Evolutionary conservation across 2,888 invertebrate genomes (phyloP).

Genomic region (Drosophila differens): DNA sequence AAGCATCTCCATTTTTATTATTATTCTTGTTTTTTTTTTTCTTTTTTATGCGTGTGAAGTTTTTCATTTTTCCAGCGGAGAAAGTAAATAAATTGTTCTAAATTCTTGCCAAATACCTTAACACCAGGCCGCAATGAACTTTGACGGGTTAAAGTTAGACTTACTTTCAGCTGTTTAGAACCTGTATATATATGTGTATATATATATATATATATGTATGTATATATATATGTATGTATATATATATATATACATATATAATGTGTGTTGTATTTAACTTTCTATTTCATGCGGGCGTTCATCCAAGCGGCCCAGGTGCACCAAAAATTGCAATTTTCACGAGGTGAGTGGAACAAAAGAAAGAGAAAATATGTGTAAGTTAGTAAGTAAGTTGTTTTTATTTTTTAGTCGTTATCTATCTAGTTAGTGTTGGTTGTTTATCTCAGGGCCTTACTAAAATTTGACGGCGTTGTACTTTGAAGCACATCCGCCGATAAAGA

Average conservation of each 20-base stretch:
- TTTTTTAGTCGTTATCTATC: constrained; percentile 6
- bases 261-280: constrained; percentile 39
- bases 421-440: constrained; percentile 17
- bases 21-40: not conserved
- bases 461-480: constrained; percentile 24
- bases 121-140: constrained; percentile 36
- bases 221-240: not conserved
- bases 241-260: not conserved
- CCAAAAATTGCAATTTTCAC: constrained; percentile 72
- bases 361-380: constrained; percentile 63
- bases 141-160: constrained; percentile 37
- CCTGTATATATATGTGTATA: not conserved
- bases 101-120: constrained; percentile 58
- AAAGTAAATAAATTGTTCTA: constrained; percentile 71
- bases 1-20: constrained; percentile 16
- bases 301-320: constrained; percentile 57
- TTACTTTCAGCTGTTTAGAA: constrained; percentile 69
- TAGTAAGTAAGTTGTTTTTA: constrained; percentile 9
- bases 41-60: constrained; percentile 63
- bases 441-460: constrained; percentile 44
- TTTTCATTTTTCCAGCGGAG: constrained; percentile 57
- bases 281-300: constrained; percentile 75
- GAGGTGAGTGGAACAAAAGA: constrained; percentile 61
- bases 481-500: constrained; percentile 54
- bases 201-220: not conserved